phyloP scores from a whole-genome alignment of 2,888 invertebrate species.

The Chrysomela aeneicollis region DNA sequence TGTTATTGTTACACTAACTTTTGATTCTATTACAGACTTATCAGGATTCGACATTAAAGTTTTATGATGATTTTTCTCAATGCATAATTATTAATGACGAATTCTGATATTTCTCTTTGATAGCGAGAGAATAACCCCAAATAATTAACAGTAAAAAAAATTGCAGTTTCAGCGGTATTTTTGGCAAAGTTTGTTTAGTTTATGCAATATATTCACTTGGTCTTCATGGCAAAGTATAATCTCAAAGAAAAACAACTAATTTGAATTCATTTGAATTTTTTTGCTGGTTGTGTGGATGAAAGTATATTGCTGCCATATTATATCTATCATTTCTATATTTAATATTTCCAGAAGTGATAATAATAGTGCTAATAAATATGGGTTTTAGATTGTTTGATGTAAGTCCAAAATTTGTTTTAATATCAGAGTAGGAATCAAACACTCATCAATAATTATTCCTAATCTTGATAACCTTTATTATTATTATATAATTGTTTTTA shows the following conservation, averaged over 20 bases:
- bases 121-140: no score
- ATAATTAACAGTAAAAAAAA: no score
- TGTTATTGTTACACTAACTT: slow-evolving; percentile 5
- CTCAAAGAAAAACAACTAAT: neutral
- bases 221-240: neutral
- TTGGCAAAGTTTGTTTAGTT: no score
- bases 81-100: no score
- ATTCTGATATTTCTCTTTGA: no score
- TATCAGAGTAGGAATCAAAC: neutral
- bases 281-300: neutral
- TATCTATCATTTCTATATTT: slow-evolving; percentile 7
- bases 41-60: neutral
- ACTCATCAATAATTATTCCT: neutral
- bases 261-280: neutral
- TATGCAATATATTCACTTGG: neutral
- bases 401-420: neutral
- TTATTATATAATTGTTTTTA: slow-evolving; percentile 16
- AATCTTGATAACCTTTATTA: neutral
- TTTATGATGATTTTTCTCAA: no score
- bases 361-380: slow-evolving; percentile 2
- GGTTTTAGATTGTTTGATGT: neutral
- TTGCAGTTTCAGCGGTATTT: no score
- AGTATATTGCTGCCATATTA: slow-evolving; percentile 21
- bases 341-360: slow-evolving; percentile 14
- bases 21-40: neutral